phyloP scores from a whole-genome alignment of 2,888 invertebrate species.

The Lepidonotus clava region DNA sequence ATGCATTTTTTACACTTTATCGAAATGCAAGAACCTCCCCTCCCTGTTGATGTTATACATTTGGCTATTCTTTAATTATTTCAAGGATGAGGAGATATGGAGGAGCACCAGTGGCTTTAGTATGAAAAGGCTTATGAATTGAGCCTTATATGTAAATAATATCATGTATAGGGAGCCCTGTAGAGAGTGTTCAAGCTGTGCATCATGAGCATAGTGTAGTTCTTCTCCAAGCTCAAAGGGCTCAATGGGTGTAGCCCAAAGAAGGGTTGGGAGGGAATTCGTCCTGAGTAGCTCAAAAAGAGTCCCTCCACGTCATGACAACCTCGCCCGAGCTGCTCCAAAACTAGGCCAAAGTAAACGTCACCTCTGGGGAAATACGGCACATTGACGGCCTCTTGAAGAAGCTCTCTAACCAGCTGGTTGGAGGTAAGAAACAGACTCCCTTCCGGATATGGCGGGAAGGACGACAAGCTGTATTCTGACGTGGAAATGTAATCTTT shows the following conservation, averaged over 20 bases:
- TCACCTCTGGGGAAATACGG: neutral
- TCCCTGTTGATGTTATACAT: too few species aligned
- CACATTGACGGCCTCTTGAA: neutral
- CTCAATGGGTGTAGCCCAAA: neutral
- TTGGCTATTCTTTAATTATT: too few species aligned
- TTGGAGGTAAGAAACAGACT: slow-evolving; percentile 13
- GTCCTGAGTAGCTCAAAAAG: neutral
- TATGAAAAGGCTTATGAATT: too few species aligned
- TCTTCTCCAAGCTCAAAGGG: neutral
- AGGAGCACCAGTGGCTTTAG: too few species aligned
- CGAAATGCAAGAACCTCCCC: too few species aligned
- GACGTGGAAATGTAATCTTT: neutral
- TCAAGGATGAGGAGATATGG: too few species aligned
- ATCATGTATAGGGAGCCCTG: too few species aligned
- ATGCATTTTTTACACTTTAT: too few species aligned
- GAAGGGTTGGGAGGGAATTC: neutral
- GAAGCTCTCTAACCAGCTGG: neutral
- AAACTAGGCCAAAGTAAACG: neutral
- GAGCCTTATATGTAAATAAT: too few species aligned
- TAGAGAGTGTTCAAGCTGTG: neutral
- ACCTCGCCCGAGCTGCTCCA: slow-evolving; percentile 10
- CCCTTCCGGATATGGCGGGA: neutral
- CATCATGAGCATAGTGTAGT: neutral
- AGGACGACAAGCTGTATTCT: neutral
- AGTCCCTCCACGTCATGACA: slow-evolving; percentile 10